These are phyloP conservation scores for Hoplodrina blanda DNA, from an alignment of 2,888 invertebrate genomes.

Conservation along the genomic window DNA sequence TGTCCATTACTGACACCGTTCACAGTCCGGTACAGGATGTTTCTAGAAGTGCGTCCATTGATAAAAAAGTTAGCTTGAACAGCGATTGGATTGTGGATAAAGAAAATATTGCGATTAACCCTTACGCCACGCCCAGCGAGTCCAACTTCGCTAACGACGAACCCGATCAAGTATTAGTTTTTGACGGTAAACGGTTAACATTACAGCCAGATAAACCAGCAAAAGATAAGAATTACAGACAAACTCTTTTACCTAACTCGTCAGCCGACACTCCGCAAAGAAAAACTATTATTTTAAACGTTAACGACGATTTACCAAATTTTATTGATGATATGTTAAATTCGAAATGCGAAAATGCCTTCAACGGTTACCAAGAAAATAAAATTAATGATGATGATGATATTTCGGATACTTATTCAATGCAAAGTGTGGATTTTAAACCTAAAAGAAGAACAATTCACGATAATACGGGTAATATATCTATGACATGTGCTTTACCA, in stretches of 20 bases:
- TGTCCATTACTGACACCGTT: conserved; percentile 85
- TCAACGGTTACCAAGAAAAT: conserved; percentile 20
- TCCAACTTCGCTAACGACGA: conserved; percentile 78
- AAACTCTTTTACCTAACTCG: conserved; percentile 59
- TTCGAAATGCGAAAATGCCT: conserved; percentile 46
- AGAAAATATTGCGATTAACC: conserved; percentile 84
- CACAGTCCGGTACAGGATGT: conserved; percentile 78
- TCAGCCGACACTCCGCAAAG: conserved; percentile 65
- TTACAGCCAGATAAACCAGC: conserved; percentile 71
- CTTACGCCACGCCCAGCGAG: conserved; percentile 77
- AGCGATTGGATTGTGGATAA: conserved; percentile 81
- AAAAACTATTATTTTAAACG: conserved; percentile 79
- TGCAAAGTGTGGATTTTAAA: conserved; percentile 36
- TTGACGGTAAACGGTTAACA: conserved; percentile 82
- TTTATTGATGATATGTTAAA: conserved; percentile 66
- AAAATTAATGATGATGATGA: conserved; percentile 42
- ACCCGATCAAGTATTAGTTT: conserved; percentile 79
- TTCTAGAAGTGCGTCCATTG: conserved; percentile 66
- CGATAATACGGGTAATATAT: conserved; percentile 64
- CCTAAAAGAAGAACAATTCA: conserved; percentile 58
- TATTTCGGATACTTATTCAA: conserved; percentile 30
- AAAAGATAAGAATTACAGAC: conserved; percentile 59
- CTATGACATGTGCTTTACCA: conserved; percentile 68
- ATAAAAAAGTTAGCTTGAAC: conserved; percentile 62
- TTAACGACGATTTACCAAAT: conserved; percentile 81